Base-by-base conservation (phyloP, 2,113 vertebrate genomes). In the Catharus fuscescens region DNA sequence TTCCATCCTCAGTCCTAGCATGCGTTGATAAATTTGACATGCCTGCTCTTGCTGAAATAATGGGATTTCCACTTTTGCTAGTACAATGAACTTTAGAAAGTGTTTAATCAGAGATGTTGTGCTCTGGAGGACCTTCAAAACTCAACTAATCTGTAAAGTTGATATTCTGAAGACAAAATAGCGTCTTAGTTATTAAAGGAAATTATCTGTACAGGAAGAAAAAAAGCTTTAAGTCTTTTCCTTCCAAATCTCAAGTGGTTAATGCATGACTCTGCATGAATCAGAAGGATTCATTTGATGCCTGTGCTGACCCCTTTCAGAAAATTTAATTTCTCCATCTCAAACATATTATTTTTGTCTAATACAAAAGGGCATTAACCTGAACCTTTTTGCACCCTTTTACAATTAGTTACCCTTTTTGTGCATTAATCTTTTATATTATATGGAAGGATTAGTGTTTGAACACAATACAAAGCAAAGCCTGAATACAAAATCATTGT, bases 191-290 rank as follows among this genome's bases (percentile, higher is more conserved):
- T 98, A 98, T 97, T 98, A 97, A 94, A 97, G 78, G 80, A 92
- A 98, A 98, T 98, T 98, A 97, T 97, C 96, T 96, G 48, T 96
- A 94, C 86, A 96, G 95, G 77, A 97, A 77, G 87, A 74, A 88
- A 92, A 86, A 96, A 90, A 92, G 94, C 86, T 94, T 90, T 88
- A 89, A 97, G 87, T 94, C 80, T 93, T 80, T 94, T 95, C 86
- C 79, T 97, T 96, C 92, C 74, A 97, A 97, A 89, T 96, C 97
- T 98, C 97, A 97, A 97, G 97, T 98, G 94, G 91, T 95, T 98
- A 98, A 98, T 97, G 91, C 97, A 97, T 98, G 98, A 97, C 96
- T 98, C 70, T 95, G 97, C 96, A 98, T 98, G 92, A 97, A 98
- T 97, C 80, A 96, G 78, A 97, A 90, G 91, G 76, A 97, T 97